Percentiles rank a stretch among this genome's conserved stretches.
Conservation (phyloP, 1,140 invertebrate species). For the Sinella curviseta region DNA sequence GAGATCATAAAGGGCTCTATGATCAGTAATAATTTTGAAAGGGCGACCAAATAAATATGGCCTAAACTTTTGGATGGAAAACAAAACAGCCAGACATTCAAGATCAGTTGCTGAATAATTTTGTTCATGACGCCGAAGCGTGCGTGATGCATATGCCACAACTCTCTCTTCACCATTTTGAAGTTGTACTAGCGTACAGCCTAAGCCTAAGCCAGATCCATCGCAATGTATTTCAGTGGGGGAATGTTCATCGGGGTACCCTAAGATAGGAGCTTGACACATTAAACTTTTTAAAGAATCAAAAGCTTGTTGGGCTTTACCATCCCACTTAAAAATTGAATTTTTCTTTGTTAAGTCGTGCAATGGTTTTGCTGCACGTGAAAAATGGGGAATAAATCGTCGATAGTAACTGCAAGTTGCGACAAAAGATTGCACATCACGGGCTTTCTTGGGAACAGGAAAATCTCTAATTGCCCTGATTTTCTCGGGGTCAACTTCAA, state of each 20-base stretch:
- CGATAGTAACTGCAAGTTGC: constrained; percentile 55
- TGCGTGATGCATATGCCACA: constrained; percentile 53
- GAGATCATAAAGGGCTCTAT: not conserved
- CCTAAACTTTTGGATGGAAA: not conserved
- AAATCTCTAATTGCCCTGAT: constrained; percentile 53
- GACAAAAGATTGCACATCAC: constrained; percentile 54
- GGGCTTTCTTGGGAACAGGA: constrained; percentile 51
- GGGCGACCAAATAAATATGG: not conserved
- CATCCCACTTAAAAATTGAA: constrained; percentile 50
- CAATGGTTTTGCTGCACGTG: constrained; percentile 53
- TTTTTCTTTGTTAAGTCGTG: constrained; percentile 53
- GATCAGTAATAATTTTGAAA: not conserved
- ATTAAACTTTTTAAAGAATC: constrained; percentile 50
- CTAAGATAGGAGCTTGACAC: constrained; percentile 47
- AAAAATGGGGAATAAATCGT: constrained; percentile 53
- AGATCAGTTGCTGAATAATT: constrained; percentile 51
- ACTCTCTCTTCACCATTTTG: constrained; percentile 48
- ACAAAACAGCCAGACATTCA: constrained; percentile 52
- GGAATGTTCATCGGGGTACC: constrained; percentile 50
- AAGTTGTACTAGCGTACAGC: constrained; percentile 52
- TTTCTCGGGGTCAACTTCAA: constrained; percentile 52
- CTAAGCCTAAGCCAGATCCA: constrained; percentile 52
- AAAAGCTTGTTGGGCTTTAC: constrained; percentile 51
- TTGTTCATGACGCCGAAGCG: constrained; percentile 46
- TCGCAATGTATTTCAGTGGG: constrained; percentile 52